Evolutionary conservation across 2,888 invertebrate species (phyloP).

Genomic region (Heliothis peltigera): DNA sequence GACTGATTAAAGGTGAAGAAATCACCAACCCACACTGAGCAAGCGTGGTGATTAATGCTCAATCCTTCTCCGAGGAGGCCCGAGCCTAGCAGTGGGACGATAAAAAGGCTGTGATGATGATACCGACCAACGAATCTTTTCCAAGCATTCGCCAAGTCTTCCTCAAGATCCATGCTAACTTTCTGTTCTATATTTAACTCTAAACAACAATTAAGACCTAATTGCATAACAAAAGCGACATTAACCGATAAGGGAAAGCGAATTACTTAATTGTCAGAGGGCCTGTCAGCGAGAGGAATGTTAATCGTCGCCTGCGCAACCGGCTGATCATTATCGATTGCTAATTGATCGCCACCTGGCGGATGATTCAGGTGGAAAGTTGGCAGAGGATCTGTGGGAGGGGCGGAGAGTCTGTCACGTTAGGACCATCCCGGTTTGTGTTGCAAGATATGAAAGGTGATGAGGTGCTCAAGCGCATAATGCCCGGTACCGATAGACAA

Average conservation of each 20-base stretch:
- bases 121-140: no score
- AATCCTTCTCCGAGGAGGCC: no score
- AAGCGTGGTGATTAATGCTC: no score
- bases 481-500: no score
- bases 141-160: no score
- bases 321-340: constrained; percentile 72
- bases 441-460: constrained; percentile 3
- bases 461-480: background rate
- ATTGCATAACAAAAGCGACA: constrained; percentile 55
- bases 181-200: constrained; percentile 10
- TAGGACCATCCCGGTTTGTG: constrained; percentile 8
- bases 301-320: constrained; percentile 74
- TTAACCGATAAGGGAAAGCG: constrained; percentile 74
- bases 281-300: constrained; percentile 73
- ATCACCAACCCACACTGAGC: no score
- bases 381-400: constrained; percentile 43
- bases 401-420: constrained; percentile 23
- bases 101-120: no score
- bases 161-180: background rate
- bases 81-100: no score
- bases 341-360: constrained; percentile 67
- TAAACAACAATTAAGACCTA: constrained; percentile 25
- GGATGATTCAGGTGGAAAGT: constrained; percentile 64
- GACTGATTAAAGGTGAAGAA: no score
- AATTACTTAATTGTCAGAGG: constrained; percentile 78